phyloP scores from a whole-genome alignment of 2,113 vertebrate genomes.

The Daboia siamensis region DNA sequence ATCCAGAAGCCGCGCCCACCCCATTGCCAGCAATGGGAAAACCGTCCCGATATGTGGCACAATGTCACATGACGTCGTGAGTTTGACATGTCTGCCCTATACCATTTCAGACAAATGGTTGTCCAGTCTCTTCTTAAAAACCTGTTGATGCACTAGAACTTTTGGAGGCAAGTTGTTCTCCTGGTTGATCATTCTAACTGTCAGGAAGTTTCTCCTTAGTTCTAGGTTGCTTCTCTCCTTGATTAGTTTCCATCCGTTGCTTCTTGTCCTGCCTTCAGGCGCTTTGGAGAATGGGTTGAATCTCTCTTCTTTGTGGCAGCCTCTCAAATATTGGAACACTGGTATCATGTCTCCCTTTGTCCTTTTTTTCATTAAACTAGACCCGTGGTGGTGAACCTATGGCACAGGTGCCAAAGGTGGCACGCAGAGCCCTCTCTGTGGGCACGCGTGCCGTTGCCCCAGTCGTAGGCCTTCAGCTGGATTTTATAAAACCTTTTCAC shows the following conservation, averaged over 20 bases:
- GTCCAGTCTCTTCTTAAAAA: background rate
- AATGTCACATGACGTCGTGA: too few relatives aligned
- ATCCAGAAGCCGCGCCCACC: too few relatives aligned
- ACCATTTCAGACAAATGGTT: background rate
- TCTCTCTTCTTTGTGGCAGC: background rate
- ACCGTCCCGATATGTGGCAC: too few relatives aligned
- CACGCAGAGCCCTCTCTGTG: too few relatives aligned
- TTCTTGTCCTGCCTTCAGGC: background rate
- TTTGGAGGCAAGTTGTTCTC: background rate
- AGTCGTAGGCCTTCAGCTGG: too few relatives aligned
- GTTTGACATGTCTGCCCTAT: background rate
- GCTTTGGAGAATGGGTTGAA: background rate
- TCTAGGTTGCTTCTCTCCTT: background rate
- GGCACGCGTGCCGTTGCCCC: too few relatives aligned
- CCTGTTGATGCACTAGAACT: background rate
- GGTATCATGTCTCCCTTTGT: background rate
- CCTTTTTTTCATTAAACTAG: background rate
- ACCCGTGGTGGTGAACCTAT: too few relatives aligned
- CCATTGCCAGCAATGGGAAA: too few relatives aligned
- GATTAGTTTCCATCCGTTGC: background rate
- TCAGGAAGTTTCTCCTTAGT: background rate
- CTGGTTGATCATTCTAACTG: background rate
- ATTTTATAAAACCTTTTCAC: too few relatives aligned
- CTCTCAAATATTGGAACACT: background rate
- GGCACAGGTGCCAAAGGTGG: too few relatives aligned